These are phyloP conservation scores for Azemiops feae DNA, from an alignment of 2,113 vertebrate genomes.

Conservation along the genomic window DNA sequence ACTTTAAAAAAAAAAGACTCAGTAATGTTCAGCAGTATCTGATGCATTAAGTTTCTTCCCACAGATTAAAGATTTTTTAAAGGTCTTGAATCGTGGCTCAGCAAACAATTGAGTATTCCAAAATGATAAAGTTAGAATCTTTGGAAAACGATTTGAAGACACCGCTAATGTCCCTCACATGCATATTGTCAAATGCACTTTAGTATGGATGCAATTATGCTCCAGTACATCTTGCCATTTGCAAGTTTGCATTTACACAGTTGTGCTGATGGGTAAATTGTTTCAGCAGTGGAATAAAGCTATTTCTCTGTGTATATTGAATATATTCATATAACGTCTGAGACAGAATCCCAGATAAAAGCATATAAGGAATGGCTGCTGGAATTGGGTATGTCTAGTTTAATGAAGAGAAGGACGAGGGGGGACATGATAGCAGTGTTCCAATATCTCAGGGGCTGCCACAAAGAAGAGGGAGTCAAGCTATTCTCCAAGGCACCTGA, in stretches of 20 bases:
- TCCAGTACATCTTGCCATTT: not conserved
- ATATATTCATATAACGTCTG: not conserved
- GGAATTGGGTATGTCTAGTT: no score
- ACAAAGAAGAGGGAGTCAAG: no score
- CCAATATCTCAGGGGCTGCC: no score
- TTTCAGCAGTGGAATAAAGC: constrained; percentile 19
- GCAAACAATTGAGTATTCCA: not conserved
- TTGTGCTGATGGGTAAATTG: constrained; percentile 4
- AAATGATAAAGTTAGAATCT: not conserved
- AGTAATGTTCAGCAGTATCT: constrained; percentile 77
- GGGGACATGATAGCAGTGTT: no score
- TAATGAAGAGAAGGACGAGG: no score
- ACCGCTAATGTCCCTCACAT: not conserved
- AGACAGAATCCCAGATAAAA: not conserved
- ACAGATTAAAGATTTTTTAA: constrained; percentile 60
- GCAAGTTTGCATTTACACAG: not conserved
- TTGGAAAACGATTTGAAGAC: constrained; percentile 6
- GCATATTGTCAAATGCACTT: not conserved
- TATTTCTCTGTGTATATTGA: constrained; percentile 53
- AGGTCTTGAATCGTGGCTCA: constrained; percentile 16
- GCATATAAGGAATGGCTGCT: no score
- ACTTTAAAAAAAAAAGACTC: constrained; percentile 76
- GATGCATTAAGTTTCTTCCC: constrained; percentile 69
- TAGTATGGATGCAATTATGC: not conserved
- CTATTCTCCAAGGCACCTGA: no score